phyloP scores from a whole-genome alignment of 2,888 invertebrate genomes.

The Epirrhoe tristata region DNA sequence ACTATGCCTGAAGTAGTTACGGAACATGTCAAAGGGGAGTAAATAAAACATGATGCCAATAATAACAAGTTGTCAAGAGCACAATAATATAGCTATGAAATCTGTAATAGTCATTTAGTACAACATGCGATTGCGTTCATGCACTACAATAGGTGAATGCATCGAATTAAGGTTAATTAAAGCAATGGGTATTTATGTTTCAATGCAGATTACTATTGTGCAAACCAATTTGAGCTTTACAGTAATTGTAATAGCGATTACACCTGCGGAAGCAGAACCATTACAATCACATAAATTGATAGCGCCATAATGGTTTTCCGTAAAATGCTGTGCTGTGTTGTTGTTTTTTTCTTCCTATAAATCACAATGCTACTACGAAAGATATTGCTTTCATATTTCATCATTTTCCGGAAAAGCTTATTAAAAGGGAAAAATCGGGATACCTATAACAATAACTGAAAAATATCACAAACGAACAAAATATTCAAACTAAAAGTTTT shows the following conservation, averaged over 20 bases:
- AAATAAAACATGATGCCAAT: constrained; percentile 2
- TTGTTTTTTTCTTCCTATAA: constrained; percentile 35
- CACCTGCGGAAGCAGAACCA: constrained; percentile 41
- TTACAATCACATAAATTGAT: constrained; percentile 54
- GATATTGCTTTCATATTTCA: constrained; percentile 31
- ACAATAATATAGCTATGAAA: constrained; percentile 39
- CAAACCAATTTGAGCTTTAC: constrained; percentile 54
- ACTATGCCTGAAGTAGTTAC: too few species aligned
- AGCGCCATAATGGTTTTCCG: constrained; percentile 44
- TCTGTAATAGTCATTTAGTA: constrained; percentile 45
- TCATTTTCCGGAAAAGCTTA: constrained; percentile 20
- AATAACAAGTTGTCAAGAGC: constrained; percentile 20
- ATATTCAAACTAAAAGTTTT: too few species aligned
- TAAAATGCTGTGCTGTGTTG: constrained; percentile 36
- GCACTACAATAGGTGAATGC: constrained; percentile 62
- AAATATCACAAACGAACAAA: background rate
- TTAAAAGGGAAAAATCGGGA: constrained; percentile 6
- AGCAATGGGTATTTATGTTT: constrained; percentile 67
- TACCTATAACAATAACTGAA: too few species aligned
- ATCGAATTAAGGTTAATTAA: constrained; percentile 79
- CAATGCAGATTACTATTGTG: constrained; percentile 46
- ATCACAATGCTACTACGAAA: constrained; percentile 18
- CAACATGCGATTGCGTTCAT: constrained; percentile 56
- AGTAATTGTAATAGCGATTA: constrained; percentile 47
- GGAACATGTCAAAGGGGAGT: background rate